These are phyloP conservation scores for Troides oblongomaculatus DNA, from an alignment of 2,888 invertebrate species.

Conservation along the genomic window DNA sequence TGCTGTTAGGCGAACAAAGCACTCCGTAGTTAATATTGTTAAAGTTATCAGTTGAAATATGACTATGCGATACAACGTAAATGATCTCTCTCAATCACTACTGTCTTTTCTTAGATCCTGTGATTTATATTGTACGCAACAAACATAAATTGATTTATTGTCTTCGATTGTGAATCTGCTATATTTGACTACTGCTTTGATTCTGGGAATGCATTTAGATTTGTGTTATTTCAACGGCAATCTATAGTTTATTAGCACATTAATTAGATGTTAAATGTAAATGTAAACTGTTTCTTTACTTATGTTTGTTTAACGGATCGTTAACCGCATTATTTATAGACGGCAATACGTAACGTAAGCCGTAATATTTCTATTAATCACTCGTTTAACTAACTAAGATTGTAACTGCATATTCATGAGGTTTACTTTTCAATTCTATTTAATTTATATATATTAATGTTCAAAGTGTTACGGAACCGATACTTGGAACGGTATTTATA, in stretches of 20 bases:
- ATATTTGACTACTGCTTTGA: slow-evolving; percentile 1
- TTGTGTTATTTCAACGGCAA: slow-evolving; percentile 14
- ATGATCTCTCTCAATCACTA: not conserved
- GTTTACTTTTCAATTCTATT: slow-evolving; percentile 33
- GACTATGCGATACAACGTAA: not conserved
- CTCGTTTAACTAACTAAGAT: slow-evolving; percentile 34
- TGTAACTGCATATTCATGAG: slow-evolving; percentile 37
- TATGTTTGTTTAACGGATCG: slow-evolving; percentile 21
- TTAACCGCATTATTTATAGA: slow-evolving; percentile 26
- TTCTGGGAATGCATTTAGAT: not conserved
- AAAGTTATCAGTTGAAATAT: too few species aligned
- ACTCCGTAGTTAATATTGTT: too few species aligned
- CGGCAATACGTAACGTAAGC: slow-evolving; percentile 18
- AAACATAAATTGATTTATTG: slow-evolving; percentile 15
- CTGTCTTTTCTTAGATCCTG: slow-evolving; percentile 7
- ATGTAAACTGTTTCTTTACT: slow-evolving; percentile 16
- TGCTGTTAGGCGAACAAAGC: too few species aligned
- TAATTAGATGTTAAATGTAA: slow-evolving; percentile 24
- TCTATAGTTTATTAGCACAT: slow-evolving; percentile 20
- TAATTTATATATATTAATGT: slow-evolving; percentile 12
- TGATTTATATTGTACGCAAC: not conserved
- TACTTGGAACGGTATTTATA: not conserved
- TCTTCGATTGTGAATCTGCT: not conserved
- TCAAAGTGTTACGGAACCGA: slow-evolving; percentile 3
- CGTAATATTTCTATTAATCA: slow-evolving; percentile 34